Conservation (phyloP, 2,797 vertebrate species). For the Macropodus opercularis region DNA sequence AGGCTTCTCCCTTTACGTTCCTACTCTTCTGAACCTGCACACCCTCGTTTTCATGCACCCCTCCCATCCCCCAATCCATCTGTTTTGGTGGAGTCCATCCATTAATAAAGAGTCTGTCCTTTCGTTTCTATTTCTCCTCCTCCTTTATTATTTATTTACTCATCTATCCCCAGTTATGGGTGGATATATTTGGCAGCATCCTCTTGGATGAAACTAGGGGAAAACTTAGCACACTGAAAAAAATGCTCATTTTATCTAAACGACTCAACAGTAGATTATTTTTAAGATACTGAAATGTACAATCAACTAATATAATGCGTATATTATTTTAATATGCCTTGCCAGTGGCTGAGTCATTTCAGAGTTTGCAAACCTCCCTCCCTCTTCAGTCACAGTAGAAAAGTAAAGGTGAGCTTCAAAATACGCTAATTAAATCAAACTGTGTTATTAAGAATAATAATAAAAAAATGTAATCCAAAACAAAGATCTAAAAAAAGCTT, state of each 20-base stretch:
- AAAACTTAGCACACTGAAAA: neutral
- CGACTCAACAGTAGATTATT: neutral
- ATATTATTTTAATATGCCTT: neutral
- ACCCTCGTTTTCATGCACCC: constrained; percentile 18
- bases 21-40: neutral
- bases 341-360: constrained; percentile 11
- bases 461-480: too few relatives aligned
- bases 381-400: too few relatives aligned
- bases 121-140: constrained; percentile 58
- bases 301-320: neutral
- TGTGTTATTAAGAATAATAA: too few relatives aligned
- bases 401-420: too few relatives aligned
- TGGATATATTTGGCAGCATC: constrained; percentile 5
- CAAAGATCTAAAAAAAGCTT: too few relatives aligned
- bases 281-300: neutral
- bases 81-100: constrained; percentile 73
- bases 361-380: constrained; percentile 12
- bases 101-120: constrained; percentile 72
- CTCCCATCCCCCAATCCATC: constrained; percentile 64
- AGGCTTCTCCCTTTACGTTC: constrained; percentile 10
- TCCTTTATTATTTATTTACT: constrained; percentile 72
- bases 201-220: neutral
- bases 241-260: constrained; percentile 5
- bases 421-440: too few relatives aligned
- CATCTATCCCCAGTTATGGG: constrained; percentile 43